Evolutionary conservation across 2,797 vertebrate genomes (phyloP), one percentile per base, ranked within the genome.

Genomic region (Neosalanx taihuensis): DNA sequence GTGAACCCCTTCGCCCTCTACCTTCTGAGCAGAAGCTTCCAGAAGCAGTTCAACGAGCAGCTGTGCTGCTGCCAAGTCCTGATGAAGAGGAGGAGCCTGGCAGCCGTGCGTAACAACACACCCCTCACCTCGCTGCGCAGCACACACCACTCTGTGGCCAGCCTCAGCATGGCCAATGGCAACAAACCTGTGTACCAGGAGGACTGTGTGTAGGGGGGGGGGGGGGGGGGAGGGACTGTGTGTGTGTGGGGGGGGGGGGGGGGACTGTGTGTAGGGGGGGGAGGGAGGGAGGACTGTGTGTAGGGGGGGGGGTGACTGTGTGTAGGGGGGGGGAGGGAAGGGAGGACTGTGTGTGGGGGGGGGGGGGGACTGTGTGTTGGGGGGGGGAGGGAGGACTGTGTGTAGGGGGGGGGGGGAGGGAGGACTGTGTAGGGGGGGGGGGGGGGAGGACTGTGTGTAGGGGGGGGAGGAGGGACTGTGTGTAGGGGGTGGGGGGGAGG

Each of bases 1-100:
- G 91, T 98, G 71, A 99, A 99, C 85, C 97, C 97, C 0, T 97
- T 99, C 30, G 96, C 97, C 26, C 94, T 99, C 63, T 99, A 98
- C 83, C 88, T 98, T 82, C 92, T 99, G 80, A 98, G 97, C 92
- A 95, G 94, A 82, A 95, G 90, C 76, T 98, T 99, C 85, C 92
- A 95, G 91, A 97, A 96, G 85, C 95, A 96, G 85, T 98, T 99
- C 89, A 96, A 97, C 86, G 93, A 92, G 72, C 95, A 98, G 75
- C 92, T 99, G 71, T 94, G 93, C 67, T 98, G 96, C 86, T 95
- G 94, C 70, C 86, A 75, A 3, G 72, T 89, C 5, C 87, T 88
- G 26, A 79, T 87, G 6, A 57, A 86, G 5, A 57, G 60, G 33
- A 69, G 6, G 46, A 58, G 89, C 79, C 61, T 74, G 56, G 91